These are phyloP conservation scores for Alectoris magna DNA, from an alignment of 2,797 vertebrate species.

Conservation along the genomic window DNA sequence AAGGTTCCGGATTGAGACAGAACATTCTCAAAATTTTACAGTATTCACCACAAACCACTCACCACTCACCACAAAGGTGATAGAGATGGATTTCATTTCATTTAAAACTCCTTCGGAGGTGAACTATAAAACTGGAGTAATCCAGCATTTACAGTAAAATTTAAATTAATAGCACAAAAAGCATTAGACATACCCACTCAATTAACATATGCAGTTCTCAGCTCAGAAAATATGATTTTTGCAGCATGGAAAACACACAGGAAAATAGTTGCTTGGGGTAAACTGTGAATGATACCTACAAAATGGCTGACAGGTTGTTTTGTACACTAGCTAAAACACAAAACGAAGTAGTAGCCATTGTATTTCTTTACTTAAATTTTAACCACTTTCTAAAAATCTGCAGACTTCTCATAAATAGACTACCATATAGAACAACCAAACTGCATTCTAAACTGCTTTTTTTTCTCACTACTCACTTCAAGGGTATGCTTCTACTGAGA, in stretches of 20 bases:
- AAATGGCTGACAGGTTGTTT: background rate
- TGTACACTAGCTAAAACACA: background rate
- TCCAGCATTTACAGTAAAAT: background rate
- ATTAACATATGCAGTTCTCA: background rate
- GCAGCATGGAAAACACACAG: background rate
- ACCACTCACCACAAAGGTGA: background rate
- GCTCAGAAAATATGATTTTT: background rate
- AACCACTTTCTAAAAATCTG: background rate
- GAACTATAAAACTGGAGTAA: background rate
- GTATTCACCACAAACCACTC: background rate
- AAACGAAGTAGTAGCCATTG: background rate
- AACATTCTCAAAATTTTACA: conserved; percentile 2
- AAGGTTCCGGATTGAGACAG: background rate
- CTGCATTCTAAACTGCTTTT: background rate
- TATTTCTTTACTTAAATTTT: background rate
- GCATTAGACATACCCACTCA: background rate
- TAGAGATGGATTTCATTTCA: background rate
- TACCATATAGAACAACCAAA: background rate
- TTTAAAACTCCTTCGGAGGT: background rate
- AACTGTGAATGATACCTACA: background rate
- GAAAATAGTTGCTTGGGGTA: background rate
- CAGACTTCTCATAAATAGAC: background rate
- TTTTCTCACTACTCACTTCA: background rate
- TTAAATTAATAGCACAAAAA: background rate
- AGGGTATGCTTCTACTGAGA: background rate